Evolutionary conservation across 2,888 invertebrate genomes (phyloP).

Genomic region (Dicranocentrus wangi): DNA sequence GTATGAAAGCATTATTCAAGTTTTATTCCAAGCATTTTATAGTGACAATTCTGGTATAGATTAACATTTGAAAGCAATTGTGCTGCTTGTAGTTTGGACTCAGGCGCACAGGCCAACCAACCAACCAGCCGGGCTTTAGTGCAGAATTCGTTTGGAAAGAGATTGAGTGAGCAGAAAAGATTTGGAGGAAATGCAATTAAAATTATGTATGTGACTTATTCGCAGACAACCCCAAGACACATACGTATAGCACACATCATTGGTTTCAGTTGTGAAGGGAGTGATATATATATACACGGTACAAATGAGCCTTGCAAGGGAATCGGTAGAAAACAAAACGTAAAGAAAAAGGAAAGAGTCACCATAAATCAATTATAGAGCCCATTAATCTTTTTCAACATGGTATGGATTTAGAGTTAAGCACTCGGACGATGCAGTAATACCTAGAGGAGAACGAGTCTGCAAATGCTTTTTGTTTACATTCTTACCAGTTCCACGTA

Average conservation of each 20-base stretch:
- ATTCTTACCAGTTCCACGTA: too few relatives aligned
- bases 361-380: constrained; percentile 72
- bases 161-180: too few relatives aligned
- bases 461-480: background rate
- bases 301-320: background rate
- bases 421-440: constrained; percentile 3
- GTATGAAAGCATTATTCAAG: too few relatives aligned
- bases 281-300: background rate
- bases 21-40: too few relatives aligned
- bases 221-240: background rate
- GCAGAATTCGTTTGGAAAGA: too few relatives aligned
- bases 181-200: too few relatives aligned
- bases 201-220: too few relatives aligned
- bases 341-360: constrained; percentile 51
- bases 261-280: background rate
- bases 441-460: background rate
- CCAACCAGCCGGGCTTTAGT: too few relatives aligned
- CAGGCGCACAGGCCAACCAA: too few relatives aligned
- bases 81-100: too few relatives aligned
- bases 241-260: background rate
- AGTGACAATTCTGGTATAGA: too few relatives aligned
- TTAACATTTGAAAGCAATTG: too few relatives aligned
- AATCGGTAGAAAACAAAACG: constrained; percentile 15
- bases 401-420: constrained; percentile 38
- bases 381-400: constrained; percentile 71